Evolutionary conservation across 2,797 vertebrate genomes (phyloP), one percentile per base, ranked within the genome.

Genomic region (Clarias fuscus): DNA sequence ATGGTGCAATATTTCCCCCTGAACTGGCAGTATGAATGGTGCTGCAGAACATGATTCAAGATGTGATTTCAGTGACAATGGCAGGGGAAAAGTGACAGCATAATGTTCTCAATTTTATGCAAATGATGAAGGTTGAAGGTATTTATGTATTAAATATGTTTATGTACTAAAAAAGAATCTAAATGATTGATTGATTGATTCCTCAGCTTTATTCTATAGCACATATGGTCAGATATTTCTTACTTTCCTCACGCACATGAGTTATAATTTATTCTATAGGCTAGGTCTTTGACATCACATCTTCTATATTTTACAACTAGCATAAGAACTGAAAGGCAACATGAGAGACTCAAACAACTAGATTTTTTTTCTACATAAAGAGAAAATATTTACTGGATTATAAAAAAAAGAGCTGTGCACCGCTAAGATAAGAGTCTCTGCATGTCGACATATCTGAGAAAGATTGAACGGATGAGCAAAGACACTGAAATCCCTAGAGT

Each of bases 391-490:
- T 27, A 7, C 11, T 73, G 72, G 73, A 56, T 56, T 58, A 56
- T 76, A 76, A 56, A 73, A 48, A 43, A 37, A 73, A 53, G 40
- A 56, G 14, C 72, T 58, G 27, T 59, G 56, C 56, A 33, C n/a
- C 30, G n/a, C 3, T 15, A 58, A n/a, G 27, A 58, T 30, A 58
- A 30, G 27, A 59, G 56, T 59, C 18, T 76, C 72, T 75, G 73
- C 48, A 33, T 59, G 56, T 77, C 2, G 15, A 33, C 33, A 48
- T 64, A 43, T 65, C 37, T 43, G 22, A 14, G n/a, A 14, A 81
- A n/a, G 33, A 81, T 48, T 22, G 14, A 22, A 43, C 48, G 78
- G 33, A 65, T 80, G 37, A 64, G 24, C n/a, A 81, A 81, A 65
- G 24, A 43, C 37, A 43, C 61, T 43, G 43, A 64, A 81, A 80